Evolutionary conservation across 2,797 vertebrate genomes (phyloP), one percentile per base, ranked within the genome.

Genomic region (Enteromius treurensis): DNA sequence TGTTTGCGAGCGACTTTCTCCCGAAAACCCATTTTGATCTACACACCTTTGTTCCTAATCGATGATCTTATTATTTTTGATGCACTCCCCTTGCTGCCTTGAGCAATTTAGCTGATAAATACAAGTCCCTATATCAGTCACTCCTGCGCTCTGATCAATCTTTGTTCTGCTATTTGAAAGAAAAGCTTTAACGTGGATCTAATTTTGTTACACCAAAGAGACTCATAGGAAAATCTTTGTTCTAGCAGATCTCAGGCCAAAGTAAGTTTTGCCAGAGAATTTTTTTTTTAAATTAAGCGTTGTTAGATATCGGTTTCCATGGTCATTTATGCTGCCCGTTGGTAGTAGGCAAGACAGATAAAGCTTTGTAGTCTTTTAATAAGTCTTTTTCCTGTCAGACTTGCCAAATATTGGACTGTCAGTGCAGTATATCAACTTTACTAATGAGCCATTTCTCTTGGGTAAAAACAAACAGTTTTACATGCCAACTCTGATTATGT

Each of bases 51-150:
- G n/a, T 68, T 79, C 14, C 69, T 73, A 75, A 76, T 83, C 51
- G 13, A 81, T 86, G 77, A 86, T 68, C 32, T 74, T 82, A 82
- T 60, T 83, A 86, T 86, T 75, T 82, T 29, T 67, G 53, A 62
- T 51, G 71, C 69, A 68, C 60, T 82, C 60, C 32, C 42, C 45
- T 75, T 7, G 23, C 80, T 76, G 71, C 71, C 80, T 42, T 60
- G 32, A 76, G 80, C 32, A 2, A 34, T 76, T 75, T 82, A 76
- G 71, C 81, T 62, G 1, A 26, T 68, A 69, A 55, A 60, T 77
- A 69, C 49, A 60, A 76, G 64, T 58, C 64, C 14, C 62, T 77
- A 45, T 77, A 83, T 77, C 64, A 75, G 29, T 51, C 70, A 58
- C 34, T 77, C 81, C 68, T 23, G 3, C 19, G 26, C 37, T 83